These are phyloP conservation scores for Rhegmatorhina hoffmannsi DNA, from an alignment of 2,113 vertebrate species.

Conservation along the genomic window DNA sequence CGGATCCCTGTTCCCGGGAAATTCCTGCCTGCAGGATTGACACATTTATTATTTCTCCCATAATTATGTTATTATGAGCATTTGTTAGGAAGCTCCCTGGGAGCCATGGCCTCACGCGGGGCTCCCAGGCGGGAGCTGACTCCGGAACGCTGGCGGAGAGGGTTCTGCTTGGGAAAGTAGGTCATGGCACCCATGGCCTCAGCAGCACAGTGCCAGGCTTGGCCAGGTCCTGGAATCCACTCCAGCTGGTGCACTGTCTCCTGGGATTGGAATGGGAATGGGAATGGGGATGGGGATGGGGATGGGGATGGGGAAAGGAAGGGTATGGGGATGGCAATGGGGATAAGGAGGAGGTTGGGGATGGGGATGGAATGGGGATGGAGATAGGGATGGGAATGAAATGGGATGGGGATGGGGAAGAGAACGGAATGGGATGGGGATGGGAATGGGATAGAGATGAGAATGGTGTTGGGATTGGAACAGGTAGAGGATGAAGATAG, in stretches of 20 bases:
- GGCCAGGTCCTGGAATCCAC: not conserved
- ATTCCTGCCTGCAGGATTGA: slow-evolving; percentile 71
- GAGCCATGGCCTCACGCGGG: not conserved
- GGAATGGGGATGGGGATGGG: fast-evolving
- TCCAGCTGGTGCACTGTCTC: not conserved
- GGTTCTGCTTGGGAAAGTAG: not conserved
- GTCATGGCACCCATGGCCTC: not conserved
- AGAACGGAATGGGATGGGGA: too few species aligned
- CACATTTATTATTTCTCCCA: slow-evolving; percentile 73
- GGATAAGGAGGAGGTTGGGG: too few species aligned
- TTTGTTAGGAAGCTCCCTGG: slow-evolving; percentile 66
- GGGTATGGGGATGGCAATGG: too few species aligned
- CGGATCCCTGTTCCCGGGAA: slow-evolving; percentile 32
- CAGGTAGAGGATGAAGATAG: not conserved
- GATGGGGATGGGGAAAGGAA: fast-evolving
- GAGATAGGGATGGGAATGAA: too few species aligned
- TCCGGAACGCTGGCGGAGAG: not conserved
- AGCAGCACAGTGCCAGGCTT: fast-evolving
- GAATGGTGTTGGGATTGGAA: not conserved
- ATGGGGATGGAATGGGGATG: not conserved
- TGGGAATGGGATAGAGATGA: not conserved
- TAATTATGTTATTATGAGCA: slow-evolving; percentile 72
- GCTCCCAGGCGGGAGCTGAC: not conserved
- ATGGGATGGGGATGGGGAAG: too few species aligned
- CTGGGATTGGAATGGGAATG: not conserved